Percentiles rank a stretch among this genome's conserved stretches.
These are phyloP conservation scores for Elephas maximus DNA, from an alignment of 2,113 vertebrate species.

Conservation along the genomic window DNA sequence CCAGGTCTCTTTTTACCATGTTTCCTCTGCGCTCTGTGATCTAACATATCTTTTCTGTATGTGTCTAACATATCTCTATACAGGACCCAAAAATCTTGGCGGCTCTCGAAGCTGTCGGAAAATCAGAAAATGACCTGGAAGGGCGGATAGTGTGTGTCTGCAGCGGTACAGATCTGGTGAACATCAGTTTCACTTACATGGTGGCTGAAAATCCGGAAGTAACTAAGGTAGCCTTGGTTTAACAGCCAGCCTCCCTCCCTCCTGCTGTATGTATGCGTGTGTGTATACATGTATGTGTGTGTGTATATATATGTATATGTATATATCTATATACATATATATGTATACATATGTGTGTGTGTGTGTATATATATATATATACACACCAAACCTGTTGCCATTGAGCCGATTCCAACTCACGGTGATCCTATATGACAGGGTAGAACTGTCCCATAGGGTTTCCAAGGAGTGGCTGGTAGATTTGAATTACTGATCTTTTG, in stretches of 20 bases:
- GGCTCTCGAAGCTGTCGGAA: conserved; percentile 95
- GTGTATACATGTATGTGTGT: background rate
- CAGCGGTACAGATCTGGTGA: conserved; percentile 97
- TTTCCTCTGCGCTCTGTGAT: background rate
- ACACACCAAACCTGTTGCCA: too few species aligned
- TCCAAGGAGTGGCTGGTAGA: too few species aligned
- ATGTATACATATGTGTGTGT: background rate
- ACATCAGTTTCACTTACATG: conserved; percentile 98
- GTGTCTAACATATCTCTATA: background rate
- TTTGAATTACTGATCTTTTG: too few species aligned
- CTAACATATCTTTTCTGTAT: conserved; percentile 75
- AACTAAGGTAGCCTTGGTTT: conserved; percentile 92
- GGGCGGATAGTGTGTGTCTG: conserved; percentile 97
- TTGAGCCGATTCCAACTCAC: too few species aligned
- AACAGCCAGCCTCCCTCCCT: background rate
- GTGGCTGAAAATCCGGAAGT: conserved; percentile 95
- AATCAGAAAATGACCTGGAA: conserved; percentile 95
- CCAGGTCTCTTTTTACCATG: background rate
- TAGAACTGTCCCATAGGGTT: too few species aligned
- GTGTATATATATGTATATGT: too few species aligned
- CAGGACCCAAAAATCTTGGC: conserved; percentile 98
- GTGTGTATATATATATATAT: too few species aligned
- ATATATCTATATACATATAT: too few species aligned
- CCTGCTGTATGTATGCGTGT: too few species aligned
- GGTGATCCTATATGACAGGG: too few species aligned